phyloP scores from a whole-genome alignment of 2,888 invertebrate genomes.

The Oxyteleia sp. region DNA sequence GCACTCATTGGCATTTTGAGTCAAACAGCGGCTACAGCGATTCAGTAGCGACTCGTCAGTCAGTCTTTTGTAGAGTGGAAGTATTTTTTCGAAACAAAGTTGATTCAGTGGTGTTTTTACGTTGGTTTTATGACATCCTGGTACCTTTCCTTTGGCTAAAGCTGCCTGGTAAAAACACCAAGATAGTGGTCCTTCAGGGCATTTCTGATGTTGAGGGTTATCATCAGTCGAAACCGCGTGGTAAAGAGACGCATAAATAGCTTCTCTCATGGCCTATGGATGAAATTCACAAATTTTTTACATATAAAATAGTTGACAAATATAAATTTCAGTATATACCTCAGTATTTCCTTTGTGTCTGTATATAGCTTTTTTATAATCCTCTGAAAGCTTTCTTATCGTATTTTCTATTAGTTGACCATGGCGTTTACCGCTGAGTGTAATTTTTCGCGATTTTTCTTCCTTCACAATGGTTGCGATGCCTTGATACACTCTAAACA shows the following conservation, averaged over 20 bases:
- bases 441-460: constrained; percentile 28
- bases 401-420: constrained; percentile 20
- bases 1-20: constrained; percentile 63
- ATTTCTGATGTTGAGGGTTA: not conserved
- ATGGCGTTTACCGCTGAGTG: constrained; percentile 35
- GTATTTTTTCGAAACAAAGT: constrained; percentile 45
- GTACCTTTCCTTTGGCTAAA: not conserved
- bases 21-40: constrained; percentile 50
- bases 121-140: constrained; percentile 1
- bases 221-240: not conserved
- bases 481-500: constrained; percentile 21
- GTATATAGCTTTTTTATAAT: constrained; percentile 43
- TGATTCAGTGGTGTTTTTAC: not conserved
- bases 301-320: not conserved
- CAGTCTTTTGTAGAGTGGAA: constrained; percentile 48
- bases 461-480: constrained; percentile 18
- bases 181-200: not conserved
- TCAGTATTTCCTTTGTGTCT: constrained; percentile 40
- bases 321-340: constrained; percentile 27
- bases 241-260: not conserved
- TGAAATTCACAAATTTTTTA: constrained; percentile 2
- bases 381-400: constrained; percentile 21
- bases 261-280: not conserved
- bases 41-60: constrained; percentile 43
- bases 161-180: constrained; percentile 5